Evolutionary conservation across 1,140 invertebrate genomes (phyloP).

Genomic region (Tetragnatha versicolor): DNA sequence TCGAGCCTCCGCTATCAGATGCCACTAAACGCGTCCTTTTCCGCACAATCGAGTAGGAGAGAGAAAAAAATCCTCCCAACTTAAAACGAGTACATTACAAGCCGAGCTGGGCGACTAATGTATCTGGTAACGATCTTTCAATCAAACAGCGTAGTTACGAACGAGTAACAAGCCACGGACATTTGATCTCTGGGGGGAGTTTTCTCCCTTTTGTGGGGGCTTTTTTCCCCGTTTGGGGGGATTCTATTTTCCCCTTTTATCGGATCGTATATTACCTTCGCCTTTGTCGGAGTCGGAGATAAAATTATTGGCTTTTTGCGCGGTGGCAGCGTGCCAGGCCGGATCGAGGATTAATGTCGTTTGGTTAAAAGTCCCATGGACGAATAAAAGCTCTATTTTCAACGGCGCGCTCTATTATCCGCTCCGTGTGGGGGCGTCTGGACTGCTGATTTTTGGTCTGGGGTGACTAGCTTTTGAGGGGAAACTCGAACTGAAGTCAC

Average conservation of each 20-base stretch:
- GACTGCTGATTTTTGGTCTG: too few species aligned
- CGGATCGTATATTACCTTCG: conserved; percentile 32
- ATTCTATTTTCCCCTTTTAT: conserved; percentile 25
- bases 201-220: conserved; percentile 5
- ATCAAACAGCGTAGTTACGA: conserved; percentile 28
- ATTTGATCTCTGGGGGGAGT: conserved; percentile 23
- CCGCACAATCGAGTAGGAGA: too few species aligned
- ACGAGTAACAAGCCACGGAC: conserved; percentile 35
- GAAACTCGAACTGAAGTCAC: too few species aligned
- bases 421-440: too few species aligned
- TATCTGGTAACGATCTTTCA: conserved; percentile 45
- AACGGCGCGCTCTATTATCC: too few species aligned
- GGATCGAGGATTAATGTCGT: conserved; percentile 35
- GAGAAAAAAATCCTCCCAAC: too few species aligned
- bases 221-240: background rate
- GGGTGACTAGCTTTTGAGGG: too few species aligned
- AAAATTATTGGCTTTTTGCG: conserved; percentile 38
- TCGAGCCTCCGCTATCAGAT: too few species aligned
- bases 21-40: too few species aligned
- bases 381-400: conserved; percentile 23
- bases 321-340: conserved; percentile 30
- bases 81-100: conserved; percentile 19
- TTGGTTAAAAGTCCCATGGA: conserved; percentile 27
- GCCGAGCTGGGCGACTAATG: conserved; percentile 17
- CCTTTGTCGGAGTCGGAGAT: conserved; percentile 42